phyloP scores from a whole-genome alignment of 2,113 vertebrate species.

The Accipiter virgatus region DNA sequence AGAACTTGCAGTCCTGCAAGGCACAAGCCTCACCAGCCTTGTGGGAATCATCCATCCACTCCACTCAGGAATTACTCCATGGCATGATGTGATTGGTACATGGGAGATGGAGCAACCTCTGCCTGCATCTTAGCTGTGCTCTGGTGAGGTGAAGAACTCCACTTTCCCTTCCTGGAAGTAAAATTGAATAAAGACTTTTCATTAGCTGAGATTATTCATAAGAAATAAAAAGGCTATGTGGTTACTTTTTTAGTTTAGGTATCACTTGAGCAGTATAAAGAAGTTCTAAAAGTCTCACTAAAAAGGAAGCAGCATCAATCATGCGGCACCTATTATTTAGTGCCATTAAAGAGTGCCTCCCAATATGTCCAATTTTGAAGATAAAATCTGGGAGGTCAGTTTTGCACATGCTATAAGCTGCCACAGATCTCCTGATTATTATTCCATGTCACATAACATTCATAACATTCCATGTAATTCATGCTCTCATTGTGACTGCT shows the following conservation, averaged over 20 bases:
- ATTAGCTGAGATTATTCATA: neutral
- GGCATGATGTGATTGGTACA: fast-evolving
- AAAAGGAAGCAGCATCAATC: neutral
- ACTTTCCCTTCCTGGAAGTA: neutral
- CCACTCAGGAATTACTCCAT: neutral
- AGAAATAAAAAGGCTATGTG: neutral
- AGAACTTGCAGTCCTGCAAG: neutral
- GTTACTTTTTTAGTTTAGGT: neutral
- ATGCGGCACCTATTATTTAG: neutral
- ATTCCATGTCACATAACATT: neutral
- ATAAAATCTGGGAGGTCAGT: neutral
- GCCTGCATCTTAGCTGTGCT: neutral
- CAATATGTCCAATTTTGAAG: neutral
- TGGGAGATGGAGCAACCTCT: neutral
- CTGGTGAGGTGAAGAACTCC: neutral
- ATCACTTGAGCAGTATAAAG: neutral
- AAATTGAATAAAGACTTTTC: neutral
- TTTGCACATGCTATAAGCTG: neutral
- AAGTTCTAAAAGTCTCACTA: neutral
- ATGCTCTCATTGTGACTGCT: neutral
- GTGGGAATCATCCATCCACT: neutral
- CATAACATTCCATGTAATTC: neutral
- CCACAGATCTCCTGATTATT: neutral
- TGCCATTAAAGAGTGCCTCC: neutral
- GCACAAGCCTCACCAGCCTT: neutral